A percentile compares a stretch with the other conserved stretches of the same genome.
phyloP scores from a whole-genome alignment of 1,140 invertebrate species.

The Schlechtendalia chinensis region DNA sequence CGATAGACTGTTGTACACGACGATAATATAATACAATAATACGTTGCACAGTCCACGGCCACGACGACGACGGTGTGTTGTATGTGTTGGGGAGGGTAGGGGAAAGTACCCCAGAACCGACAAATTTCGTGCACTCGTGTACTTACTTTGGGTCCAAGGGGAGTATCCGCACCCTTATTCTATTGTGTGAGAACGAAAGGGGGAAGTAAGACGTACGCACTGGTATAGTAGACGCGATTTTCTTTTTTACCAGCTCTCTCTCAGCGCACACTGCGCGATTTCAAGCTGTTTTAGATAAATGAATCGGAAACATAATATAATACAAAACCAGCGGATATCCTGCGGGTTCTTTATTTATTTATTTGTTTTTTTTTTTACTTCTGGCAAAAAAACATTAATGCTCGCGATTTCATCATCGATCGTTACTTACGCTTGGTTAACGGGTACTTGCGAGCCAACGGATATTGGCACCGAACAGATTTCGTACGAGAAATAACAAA shows the following conservation, averaged over 20 bases:
- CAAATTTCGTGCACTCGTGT: not conserved
- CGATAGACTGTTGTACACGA: not conserved
- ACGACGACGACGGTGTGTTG: not conserved
- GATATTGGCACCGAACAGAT: too few species aligned
- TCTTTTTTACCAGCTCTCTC: not conserved
- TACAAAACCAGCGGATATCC: constrained; percentile 19
- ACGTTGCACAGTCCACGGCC: not conserved
- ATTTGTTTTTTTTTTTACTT: too few species aligned
- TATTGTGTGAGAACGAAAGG: not conserved
- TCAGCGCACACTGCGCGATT: not conserved
- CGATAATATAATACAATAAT: not conserved
- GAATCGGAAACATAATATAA: constrained; percentile 10
- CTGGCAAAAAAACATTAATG: not conserved
- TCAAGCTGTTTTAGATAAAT: constrained; percentile 34
- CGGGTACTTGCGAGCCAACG: too few species aligned
- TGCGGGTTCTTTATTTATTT: constrained; percentile 5
- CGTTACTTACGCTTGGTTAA: too few species aligned
- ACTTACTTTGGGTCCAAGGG: not conserved
- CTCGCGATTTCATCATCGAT: not conserved
- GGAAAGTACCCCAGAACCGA: too few species aligned
- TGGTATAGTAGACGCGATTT: not conserved
- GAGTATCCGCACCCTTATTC: not conserved
- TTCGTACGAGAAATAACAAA: too few species aligned
- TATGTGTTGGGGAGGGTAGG: too few species aligned
- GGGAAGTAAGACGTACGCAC: constrained; percentile 24